Percentiles rank a stretch among this genome's conserved stretches.
These are phyloP conservation scores for Phlogophora meticulosa DNA, from an alignment of 2,888 invertebrate genomes.

Conservation along the genomic window DNA sequence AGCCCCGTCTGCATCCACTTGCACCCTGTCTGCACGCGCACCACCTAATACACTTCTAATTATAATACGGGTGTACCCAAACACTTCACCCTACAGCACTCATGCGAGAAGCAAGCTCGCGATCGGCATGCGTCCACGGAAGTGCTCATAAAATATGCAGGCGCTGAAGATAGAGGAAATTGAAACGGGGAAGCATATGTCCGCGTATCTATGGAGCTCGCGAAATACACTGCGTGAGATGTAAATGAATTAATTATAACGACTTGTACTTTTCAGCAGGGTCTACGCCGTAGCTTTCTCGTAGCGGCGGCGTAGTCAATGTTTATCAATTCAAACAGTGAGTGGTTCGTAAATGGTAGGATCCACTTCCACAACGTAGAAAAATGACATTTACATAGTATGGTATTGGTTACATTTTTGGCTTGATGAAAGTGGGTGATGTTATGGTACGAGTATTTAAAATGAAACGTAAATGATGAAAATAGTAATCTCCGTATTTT, in stretches of 20 bases:
- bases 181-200: constrained; percentile 53
- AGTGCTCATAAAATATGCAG: constrained; percentile 63
- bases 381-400: constrained; percentile 29
- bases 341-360: constrained; percentile 42
- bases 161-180: constrained; percentile 56
- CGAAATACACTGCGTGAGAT: constrained; percentile 54
- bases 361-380: constrained; percentile 29
- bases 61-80: constrained; percentile 35
- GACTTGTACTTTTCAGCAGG: constrained; percentile 53
- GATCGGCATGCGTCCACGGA: constrained; percentile 31
- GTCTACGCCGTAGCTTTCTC: constrained; percentile 58
- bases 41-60: constrained; percentile 49
- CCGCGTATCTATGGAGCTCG: constrained; percentile 44
- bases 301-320: constrained; percentile 48
- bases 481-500: constrained; percentile 13
- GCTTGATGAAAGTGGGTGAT: constrained; percentile 11
- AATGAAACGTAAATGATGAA: constrained; percentile 30
- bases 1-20: constrained; percentile 65
- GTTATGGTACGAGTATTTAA: constrained; percentile 23
- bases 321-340: constrained; percentile 51
- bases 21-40: constrained; percentile 65
- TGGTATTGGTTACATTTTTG: constrained; percentile 3
- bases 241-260: constrained; percentile 65
- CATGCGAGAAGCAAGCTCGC: constrained; percentile 21
- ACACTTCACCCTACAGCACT: constrained; percentile 15